Percentiles rank a stretch among this genome's conserved stretches.
Evolutionary conservation across 2,113 vertebrate genomes (phyloP).

Genomic region (Phasianus colchicus): DNA sequence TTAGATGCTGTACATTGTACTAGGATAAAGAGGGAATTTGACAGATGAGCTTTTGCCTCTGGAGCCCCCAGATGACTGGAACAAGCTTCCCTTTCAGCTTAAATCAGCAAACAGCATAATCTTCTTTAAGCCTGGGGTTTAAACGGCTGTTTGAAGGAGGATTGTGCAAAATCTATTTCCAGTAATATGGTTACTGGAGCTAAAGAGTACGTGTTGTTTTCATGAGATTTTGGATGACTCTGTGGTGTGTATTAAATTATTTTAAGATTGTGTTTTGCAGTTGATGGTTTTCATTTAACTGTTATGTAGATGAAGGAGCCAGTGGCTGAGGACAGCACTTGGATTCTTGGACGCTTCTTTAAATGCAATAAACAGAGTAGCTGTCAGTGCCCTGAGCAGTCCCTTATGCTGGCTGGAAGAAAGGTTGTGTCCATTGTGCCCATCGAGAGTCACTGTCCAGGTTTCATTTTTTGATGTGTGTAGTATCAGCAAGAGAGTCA

Average conservation of each 20-base stretch:
- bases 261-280: neutral
- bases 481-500: neutral
- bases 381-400: neutral
- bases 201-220: conserved; percentile 48
- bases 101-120: conserved; percentile 76
- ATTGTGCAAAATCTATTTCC: conserved; percentile 72
- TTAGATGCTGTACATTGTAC: conserved; percentile 68
- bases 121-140: conserved; percentile 72
- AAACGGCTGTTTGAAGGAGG: conserved; percentile 72
- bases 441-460: neutral
- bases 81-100: conserved; percentile 70
- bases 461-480: neutral
- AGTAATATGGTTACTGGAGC: conserved; percentile 66
- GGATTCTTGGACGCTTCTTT: neutral
- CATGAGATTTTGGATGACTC: conserved; percentile 20
- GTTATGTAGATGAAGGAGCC: neutral
- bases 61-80: conserved; percentile 62
- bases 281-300: neutral
- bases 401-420: neutral
- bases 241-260: conserved; percentile 35
- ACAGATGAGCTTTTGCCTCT: conserved; percentile 63
- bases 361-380: neutral
- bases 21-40: conserved; percentile 70
- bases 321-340: neutral
- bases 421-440: neutral